Evolutionary conservation across 2,113 vertebrate genomes (phyloP), one percentile per base, ranked within the genome.

Genomic region (Chamaea fasciata): DNA sequence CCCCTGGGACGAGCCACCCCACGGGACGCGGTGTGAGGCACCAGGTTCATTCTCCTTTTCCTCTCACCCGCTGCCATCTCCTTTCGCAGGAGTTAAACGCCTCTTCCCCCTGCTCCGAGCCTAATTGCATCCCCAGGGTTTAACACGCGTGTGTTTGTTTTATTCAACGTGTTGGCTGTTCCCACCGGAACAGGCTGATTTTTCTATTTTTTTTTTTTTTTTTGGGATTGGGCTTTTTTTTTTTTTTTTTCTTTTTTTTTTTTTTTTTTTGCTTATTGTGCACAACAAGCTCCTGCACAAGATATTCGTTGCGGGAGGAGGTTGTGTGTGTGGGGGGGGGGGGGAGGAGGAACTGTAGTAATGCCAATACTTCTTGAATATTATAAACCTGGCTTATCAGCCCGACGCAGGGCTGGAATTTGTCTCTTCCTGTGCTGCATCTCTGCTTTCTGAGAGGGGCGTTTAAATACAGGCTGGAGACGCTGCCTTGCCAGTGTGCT

Each of bases 381-480:
- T 96, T 96, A 97, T 96, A 95, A 96, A 96, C 95, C 94, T 95
- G 94, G 92, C 94, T 96, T 96, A 97, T 97, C 96, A 97, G 93
- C 83, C 71, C 41, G 88, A 86, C 71, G 76, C 96, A 96, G 95
- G 24, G 96, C 95, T 97, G 93, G 95, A 97, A 95, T 95, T 96
- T 83, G 95, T 95, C 95, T 96, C 93, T 97, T 96, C 94, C 95
- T 95, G 94, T 96, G 96, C 92, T 92, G 95, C 93, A 95, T 97
- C 94, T 96, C 95, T 93, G 92, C 92, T 90, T 83, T 96, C 93
- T 85, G 88, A 88, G 93, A 96, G 96, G 92, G 85, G 95, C 88
- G 88, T 95, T 96, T 94, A 96, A 97, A 97, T 90, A 94, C 76
- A 81, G 96, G 76, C 93, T 96, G 94, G 90, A 96, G 92, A 92